A percentile compares a stretch with the other conserved stretches of the same genome.
Evolutionary conservation across 1,140 invertebrate genomes (phyloP).

Genomic region (Pseudomyrmex pallidus): DNA sequence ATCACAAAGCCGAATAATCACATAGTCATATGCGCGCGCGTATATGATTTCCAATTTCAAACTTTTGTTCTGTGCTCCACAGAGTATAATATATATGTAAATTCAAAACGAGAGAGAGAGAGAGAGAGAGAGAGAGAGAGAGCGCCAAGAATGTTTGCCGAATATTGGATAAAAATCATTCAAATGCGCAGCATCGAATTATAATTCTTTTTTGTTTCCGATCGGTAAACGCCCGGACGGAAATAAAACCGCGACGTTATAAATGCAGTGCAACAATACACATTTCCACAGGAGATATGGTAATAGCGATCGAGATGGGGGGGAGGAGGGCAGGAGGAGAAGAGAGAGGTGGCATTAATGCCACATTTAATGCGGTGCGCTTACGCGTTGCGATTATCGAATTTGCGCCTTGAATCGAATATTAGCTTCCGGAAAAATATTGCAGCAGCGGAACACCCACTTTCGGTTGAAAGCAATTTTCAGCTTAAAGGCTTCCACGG

Average conservation of each 20-base stretch:
- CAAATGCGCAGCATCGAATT: conserved; percentile 8
- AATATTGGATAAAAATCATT: conserved; percentile 6
- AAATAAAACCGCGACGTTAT: conserved; percentile 2
- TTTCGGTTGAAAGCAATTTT: conserved; percentile 73
- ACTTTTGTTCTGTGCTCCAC: not conserved
- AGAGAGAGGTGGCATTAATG: conserved; percentile 52
- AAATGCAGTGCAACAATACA: conserved; percentile 18
- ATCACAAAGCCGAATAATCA: no score
- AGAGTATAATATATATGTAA: not conserved
- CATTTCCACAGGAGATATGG: conserved; percentile 32
- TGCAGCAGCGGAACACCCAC: conserved; percentile 50
- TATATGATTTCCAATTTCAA: not conserved
- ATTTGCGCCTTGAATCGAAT: conserved; percentile 65
- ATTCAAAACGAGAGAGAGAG: not conserved
- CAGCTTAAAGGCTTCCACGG: conserved; percentile 71
- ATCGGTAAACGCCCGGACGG: not conserved
- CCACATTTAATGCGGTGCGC: conserved; percentile 55
- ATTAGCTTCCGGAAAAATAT: conserved; percentile 63
- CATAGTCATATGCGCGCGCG: not conserved
- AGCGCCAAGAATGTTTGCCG: not conserved
- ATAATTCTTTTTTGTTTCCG: not conserved
- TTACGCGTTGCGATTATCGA: conserved; percentile 67
- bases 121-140: no score
- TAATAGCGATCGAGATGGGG: conserved; percentile 6
- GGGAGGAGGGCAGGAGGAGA: no score